Evolutionary conservation across 1,140 invertebrate species (phyloP).

Genomic region (Palaemon carinicauda): DNA sequence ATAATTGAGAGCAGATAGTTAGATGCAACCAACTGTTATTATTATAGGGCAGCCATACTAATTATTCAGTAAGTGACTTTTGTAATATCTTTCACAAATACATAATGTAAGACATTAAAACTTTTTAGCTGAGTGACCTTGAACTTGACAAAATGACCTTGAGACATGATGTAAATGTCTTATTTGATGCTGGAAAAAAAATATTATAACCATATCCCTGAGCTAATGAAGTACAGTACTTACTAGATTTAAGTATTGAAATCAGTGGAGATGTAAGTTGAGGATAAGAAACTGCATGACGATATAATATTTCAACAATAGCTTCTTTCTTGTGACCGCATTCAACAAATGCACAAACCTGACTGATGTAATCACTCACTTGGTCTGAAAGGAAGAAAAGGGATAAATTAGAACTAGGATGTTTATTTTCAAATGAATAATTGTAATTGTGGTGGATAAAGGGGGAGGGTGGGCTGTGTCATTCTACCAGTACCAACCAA

Average conservation of each 20-base stretch:
- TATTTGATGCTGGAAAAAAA: not conserved
- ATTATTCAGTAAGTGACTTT: too few relatives aligned
- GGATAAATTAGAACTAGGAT: not conserved
- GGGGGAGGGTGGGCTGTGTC: too few relatives aligned
- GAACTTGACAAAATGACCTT: too few relatives aligned
- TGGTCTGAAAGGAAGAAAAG: slow-evolving; percentile 14
- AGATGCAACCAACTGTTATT: too few relatives aligned
- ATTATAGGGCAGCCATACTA: too few relatives aligned
- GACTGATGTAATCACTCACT: slow-evolving; percentile 24
- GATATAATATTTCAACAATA: slow-evolving; percentile 29
- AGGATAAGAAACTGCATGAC: slow-evolving; percentile 5
- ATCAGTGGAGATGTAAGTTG: slow-evolving; percentile 37
- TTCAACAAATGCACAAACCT: slow-evolving; percentile 17
- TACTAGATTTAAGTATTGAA: slow-evolving; percentile 33
- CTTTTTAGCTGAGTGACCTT: too few relatives aligned
- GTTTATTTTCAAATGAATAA: not conserved
- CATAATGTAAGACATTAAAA: too few relatives aligned
- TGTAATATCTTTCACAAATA: too few relatives aligned
- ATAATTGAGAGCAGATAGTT: too few relatives aligned
- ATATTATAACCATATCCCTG: not conserved
- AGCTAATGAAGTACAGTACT: not conserved
- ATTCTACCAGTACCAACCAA: too few relatives aligned
- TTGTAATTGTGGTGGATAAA: too few relatives aligned
- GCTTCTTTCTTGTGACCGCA: slow-evolving; percentile 21
- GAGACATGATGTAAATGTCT: not conserved